These are phyloP conservation scores for Tupaia tana DNA, from an alignment of 2,113 vertebrate species.

Conservation along the genomic window DNA sequence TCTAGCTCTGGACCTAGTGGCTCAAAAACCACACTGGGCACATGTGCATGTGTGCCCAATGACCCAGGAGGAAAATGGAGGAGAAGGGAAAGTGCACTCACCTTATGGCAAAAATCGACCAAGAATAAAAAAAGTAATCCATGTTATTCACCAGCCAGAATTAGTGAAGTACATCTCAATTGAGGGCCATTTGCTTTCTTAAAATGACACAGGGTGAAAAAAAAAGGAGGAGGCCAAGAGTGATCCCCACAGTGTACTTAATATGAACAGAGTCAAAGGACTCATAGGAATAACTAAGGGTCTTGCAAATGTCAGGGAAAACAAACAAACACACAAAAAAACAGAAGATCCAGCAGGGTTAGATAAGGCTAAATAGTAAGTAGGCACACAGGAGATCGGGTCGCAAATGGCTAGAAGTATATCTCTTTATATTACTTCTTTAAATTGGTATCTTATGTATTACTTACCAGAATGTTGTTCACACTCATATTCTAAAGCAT, in stretches of 20 bases:
- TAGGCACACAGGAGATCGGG: background rate
- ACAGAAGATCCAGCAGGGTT: background rate
- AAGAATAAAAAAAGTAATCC: background rate
- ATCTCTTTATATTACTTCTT: constrained; percentile 12
- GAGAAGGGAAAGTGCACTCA: no score
- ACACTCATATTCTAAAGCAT: background rate
- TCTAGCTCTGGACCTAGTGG: no score
- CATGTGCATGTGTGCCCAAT: no score
- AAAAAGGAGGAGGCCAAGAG: background rate
- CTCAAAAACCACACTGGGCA: no score
- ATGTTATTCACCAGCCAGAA: background rate
- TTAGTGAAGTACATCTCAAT: background rate
- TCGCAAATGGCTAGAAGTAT: background rate
- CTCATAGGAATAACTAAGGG: background rate
- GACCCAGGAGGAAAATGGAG: no score
- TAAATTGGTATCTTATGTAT: background rate
- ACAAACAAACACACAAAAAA: background rate
- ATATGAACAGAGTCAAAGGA: background rate
- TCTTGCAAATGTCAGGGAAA: background rate
- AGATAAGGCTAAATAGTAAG: background rate
- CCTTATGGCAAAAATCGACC: no score
- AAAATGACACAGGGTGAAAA: background rate
- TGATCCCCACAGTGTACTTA: background rate
- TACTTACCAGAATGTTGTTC: background rate
- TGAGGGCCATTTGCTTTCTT: background rate